Evolutionary conservation across 2,888 invertebrate genomes (phyloP), one percentile per base, ranked within the genome.

Genomic region (Clepsis dumicolana): DNA sequence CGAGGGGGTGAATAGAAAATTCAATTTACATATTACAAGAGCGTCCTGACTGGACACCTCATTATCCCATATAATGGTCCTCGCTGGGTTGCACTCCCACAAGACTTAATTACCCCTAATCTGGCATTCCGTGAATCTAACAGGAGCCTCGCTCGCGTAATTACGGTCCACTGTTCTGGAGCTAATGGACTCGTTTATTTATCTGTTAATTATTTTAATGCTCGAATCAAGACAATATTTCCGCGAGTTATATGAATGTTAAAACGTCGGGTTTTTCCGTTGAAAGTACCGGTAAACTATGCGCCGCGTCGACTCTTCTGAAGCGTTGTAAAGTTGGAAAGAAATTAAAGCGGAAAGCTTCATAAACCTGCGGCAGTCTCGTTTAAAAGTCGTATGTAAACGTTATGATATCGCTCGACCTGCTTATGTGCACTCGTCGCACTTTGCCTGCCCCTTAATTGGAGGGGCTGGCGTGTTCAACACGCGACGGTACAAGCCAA

Each of bases 71-170:
- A 87, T 91, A 90, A 91, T 87, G 85, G 86, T 80, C 80, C 81
- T 80, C 82, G 76, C 81, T 75, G 83, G 85, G 84, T 80, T 85
- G 87, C 87, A 88, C 85, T 88, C 86, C 88, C 87, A 80, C 85
- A 85, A 87, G 87, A 87, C 88, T 90, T 90, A 90, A 91, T 91
- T 90, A 90, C 89, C 87, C 85, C 86, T 90, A 90, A 91, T 91
- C 90, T 88, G 86, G 87, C 83, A 86, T 89, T 89, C 88, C 80
- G 84, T 84, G 87, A 88, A 86, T 88, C 87, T 85, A 84, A 86
- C 87, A 84, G 86, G 86, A 88, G 85, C 84, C 86, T 81, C 82
- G 83, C 83, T 80, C 74, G 77, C 80, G 84, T 89, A 88, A 91
- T 89, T 90, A 88, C 86, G 88, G 87, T 86, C 84, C 82, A 84